Evolutionary conservation across 2,797 vertebrate genomes (phyloP).

Genomic region (Molossus alvarezi): DNA sequence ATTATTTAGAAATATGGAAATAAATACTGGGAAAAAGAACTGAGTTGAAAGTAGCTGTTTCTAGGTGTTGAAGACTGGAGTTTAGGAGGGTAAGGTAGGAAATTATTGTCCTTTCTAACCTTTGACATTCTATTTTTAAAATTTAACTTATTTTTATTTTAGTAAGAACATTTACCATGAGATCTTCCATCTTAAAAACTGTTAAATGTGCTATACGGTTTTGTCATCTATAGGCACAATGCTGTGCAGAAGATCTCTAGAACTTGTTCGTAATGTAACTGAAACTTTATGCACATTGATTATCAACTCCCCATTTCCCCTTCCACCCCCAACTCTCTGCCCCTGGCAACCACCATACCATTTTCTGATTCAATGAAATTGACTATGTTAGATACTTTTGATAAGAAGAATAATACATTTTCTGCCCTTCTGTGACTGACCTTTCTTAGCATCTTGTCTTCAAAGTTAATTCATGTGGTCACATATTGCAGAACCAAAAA

Average conservation of each 20-base stretch:
- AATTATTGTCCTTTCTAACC: neutral
- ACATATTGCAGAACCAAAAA: neutral
- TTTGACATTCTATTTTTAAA: neutral
- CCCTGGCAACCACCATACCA: neutral
- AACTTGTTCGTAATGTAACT: neutral
- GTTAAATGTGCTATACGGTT: neutral
- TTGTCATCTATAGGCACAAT: neutral
- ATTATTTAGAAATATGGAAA: neutral
- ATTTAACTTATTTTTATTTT: neutral
- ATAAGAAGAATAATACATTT: neutral
- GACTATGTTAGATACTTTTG: neutral
- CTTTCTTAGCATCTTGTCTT: neutral
- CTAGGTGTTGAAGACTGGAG: neutral
- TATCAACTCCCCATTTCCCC: neutral
- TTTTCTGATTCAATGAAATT: neutral
- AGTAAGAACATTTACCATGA: neutral
- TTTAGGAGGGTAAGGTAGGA: neutral
- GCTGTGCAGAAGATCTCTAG: neutral
- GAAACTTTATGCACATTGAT: neutral
- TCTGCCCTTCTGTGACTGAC: neutral
- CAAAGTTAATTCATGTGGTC: neutral
- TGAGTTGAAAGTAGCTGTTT: neutral
- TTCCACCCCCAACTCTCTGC: accelerated
- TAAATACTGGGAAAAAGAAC: neutral
- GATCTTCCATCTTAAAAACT: neutral